Percentiles rank a stretch among this genome's conserved stretches.
These are phyloP conservation scores for Lochmaea crataegi DNA, from an alignment of 2,888 invertebrate genomes.

Conservation along the genomic window DNA sequence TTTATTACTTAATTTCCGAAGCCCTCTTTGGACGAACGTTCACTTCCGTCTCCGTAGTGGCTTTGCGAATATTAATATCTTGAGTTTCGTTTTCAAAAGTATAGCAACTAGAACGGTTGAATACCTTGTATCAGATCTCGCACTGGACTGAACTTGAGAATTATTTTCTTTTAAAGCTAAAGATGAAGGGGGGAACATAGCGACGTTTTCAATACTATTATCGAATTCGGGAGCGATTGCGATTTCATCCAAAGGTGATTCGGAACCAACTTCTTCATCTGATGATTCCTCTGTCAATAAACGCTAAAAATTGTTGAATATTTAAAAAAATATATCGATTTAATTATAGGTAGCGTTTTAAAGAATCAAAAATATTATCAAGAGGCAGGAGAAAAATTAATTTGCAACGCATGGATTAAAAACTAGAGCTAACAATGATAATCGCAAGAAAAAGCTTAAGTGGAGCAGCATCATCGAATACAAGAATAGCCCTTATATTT, in stretches of 20 bases:
- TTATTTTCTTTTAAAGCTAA: conserved; percentile 72
- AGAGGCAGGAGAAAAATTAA: not conserved
- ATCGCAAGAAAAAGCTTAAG: not conserved
- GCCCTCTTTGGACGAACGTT: too few relatives aligned
- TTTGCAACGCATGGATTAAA: not conserved
- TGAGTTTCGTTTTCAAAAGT: too few relatives aligned
- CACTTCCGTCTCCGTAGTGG: too few relatives aligned
- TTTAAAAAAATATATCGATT: not conserved
- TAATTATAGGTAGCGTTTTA: not conserved
- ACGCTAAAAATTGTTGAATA: conserved; percentile 60
- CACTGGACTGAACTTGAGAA: conserved; percentile 67
- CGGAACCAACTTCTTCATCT: conserved; percentile 85
- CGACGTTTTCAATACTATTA: conserved; percentile 66
- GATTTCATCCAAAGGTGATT: conserved; percentile 81
- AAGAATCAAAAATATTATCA: not conserved
- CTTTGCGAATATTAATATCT: too few relatives aligned
- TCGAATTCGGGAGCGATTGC: conserved; percentile 72
- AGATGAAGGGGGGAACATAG: conserved; percentile 74
- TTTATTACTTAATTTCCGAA: too few relatives aligned
- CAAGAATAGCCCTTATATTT: not conserved
- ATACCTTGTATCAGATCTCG: conserved; percentile 76
- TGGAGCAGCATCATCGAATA: not conserved
- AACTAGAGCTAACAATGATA: too few relatives aligned
- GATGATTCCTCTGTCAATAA: conserved; percentile 82
- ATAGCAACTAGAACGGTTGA: conserved; percentile 40